These are phyloP conservation scores for Drosophila neocordata DNA, from an alignment of 1,140 invertebrate species.

Conservation along the genomic window DNA sequence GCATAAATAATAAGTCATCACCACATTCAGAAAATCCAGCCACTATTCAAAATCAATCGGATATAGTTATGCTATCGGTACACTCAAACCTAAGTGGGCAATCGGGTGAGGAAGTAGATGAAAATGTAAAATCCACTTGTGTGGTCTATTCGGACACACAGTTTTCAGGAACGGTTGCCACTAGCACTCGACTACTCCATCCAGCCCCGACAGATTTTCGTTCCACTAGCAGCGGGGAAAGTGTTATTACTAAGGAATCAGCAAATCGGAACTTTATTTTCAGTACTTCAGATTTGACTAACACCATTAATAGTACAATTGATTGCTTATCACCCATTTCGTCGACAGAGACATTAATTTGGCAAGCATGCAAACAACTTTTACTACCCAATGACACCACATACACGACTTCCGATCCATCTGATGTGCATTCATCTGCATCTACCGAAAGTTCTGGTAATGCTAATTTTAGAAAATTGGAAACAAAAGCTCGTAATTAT, in stretches of 20 bases:
- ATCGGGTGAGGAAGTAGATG: constrained; percentile 23
- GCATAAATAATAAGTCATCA: constrained; percentile 42
- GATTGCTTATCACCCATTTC: constrained; percentile 24
- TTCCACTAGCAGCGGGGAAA: neutral
- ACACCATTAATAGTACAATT: constrained; percentile 36
- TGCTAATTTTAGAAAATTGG: constrained; percentile 24
- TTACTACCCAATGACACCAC: neutral
- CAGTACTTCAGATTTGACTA: constrained; percentile 30
- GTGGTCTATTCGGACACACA: neutral
- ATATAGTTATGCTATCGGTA: too few species aligned
- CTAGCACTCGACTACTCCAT: neutral
- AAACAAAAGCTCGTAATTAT: constrained; percentile 14
- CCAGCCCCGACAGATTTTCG: neutral
- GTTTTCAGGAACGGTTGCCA: neutral
- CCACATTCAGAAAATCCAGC: constrained; percentile 8
- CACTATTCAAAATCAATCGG: too few species aligned
- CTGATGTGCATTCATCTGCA: neutral
- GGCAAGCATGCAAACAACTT: constrained; percentile 26
- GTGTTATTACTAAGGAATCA: constrained; percentile 44
- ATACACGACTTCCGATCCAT: neutral
- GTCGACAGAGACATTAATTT: constrained; percentile 30
- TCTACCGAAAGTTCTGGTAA: constrained; percentile 19
- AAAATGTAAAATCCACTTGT: neutral
- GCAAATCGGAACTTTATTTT: constrained; percentile 12
- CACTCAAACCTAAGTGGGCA: constrained; percentile 44